Evolutionary conservation across 2,888 invertebrate genomes (phyloP).

Genomic region (Conchocele bisecta): DNA sequence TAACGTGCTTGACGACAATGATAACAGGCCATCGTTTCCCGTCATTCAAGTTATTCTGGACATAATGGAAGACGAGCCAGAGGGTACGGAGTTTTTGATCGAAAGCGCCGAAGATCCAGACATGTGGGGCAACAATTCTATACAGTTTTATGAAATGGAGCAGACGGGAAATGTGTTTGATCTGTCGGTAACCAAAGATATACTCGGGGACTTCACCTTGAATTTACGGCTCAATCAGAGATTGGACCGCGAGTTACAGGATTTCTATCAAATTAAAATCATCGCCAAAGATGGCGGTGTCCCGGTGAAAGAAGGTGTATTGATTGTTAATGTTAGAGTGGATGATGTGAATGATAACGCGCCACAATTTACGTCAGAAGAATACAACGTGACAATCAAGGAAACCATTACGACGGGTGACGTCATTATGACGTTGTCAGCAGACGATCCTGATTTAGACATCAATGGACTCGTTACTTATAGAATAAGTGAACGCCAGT

Average conservation of each 20-base stretch:
- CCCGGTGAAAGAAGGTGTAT: slow-evolving; percentile 60
- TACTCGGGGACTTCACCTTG: slow-evolving; percentile 42
- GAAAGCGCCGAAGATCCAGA: slow-evolving; percentile 49
- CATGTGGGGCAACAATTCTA: slow-evolving; percentile 47
- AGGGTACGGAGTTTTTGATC: slow-evolving; percentile 36
- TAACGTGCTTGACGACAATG: slow-evolving; percentile 63
- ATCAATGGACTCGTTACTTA: slow-evolving; percentile 86
- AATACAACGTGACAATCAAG: slow-evolving; percentile 68
- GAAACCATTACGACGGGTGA: slow-evolving; percentile 65
- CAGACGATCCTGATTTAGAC: slow-evolving; percentile 92
- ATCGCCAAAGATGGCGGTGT: slow-evolving; percentile 72
- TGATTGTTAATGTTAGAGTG: slow-evolving; percentile 69
- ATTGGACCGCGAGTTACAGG: slow-evolving; percentile 71
- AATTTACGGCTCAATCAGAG: slow-evolving; percentile 59
- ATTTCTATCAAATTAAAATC: slow-evolving; percentile 65
- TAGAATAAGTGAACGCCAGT: slow-evolving; percentile 73
- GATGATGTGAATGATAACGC: slow-evolving; percentile 74
- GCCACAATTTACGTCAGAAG: slow-evolving; percentile 63
- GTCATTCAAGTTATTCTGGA: slow-evolving; percentile 16
- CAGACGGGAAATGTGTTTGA: slow-evolving; percentile 38
- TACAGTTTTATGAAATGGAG: slow-evolving; percentile 36
- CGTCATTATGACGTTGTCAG: slow-evolving; percentile 85
- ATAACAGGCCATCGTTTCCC: slow-evolving; percentile 66
- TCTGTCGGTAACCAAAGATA: slow-evolving; percentile 32
- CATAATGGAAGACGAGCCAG: slow-evolving; percentile 42